phyloP scores from a whole-genome alignment of 2,113 vertebrate species.

The Sphaerodactylus townsendi region DNA sequence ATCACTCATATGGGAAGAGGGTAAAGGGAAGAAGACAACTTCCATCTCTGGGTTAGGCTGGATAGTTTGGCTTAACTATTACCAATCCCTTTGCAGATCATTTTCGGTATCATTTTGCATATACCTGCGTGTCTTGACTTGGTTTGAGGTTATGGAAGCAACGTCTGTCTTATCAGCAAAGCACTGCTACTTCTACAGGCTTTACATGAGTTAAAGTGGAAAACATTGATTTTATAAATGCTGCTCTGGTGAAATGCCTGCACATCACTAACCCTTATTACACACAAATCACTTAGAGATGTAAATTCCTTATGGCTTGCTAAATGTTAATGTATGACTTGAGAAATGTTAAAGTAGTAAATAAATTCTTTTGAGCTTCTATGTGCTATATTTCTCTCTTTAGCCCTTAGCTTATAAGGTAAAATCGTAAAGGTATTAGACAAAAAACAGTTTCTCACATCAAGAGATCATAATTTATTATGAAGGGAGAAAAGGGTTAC shows the following conservation, averaged over 20 bases:
- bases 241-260: slow-evolving; percentile 43
- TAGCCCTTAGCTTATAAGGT: slow-evolving; percentile 71
- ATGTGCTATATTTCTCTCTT: slow-evolving; percentile 70
- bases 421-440: slow-evolving; percentile 61
- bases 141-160: background rate
- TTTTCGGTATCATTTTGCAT: background rate
- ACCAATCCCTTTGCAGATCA: background rate
- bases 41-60: background rate
- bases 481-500: slow-evolving; percentile 53
- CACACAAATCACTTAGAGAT: slow-evolving; percentile 77
- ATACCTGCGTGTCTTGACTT: background rate
- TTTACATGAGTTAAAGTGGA: slow-evolving; percentile 56
- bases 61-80: background rate
- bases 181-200: slow-evolving; percentile 31
- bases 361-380: slow-evolving; percentile 69
- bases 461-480: slow-evolving; percentile 61
- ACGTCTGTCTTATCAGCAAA: background rate
- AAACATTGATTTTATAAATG: slow-evolving; percentile 62
- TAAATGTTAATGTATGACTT: slow-evolving; percentile 82
- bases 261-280: slow-evolving; percentile 69
- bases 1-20: background rate
- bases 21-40: background rate
- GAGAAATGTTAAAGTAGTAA: slow-evolving; percentile 81
- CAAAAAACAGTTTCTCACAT: slow-evolving; percentile 63
- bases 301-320: slow-evolving; percentile 77